Conservation (phyloP, 2,797 vertebrate species). For the Rhincodon typus region DNA sequence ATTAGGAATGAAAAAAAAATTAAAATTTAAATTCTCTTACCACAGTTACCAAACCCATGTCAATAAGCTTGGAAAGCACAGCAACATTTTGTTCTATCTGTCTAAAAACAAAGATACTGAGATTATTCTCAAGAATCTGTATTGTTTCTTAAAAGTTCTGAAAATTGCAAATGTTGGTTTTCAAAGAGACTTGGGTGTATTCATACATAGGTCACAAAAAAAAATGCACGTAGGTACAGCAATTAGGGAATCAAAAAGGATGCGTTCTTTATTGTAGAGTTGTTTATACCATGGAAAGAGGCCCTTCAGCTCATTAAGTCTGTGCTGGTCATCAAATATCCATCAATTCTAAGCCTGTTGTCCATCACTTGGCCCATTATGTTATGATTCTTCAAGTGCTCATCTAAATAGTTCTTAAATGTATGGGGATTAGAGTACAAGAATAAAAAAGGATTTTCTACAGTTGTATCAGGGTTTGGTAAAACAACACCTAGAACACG, state of each 20-base stretch:
- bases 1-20: background rate
- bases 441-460: too few relatives aligned
- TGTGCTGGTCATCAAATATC: too few relatives aligned
- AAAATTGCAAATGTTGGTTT: background rate
- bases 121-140: background rate
- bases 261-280: too few relatives aligned
- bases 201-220: background rate
- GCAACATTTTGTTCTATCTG: constrained; percentile 27
- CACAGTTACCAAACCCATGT: constrained; percentile 16
- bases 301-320: too few relatives aligned
- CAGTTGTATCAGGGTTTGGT: too few relatives aligned
- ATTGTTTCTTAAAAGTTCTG: background rate
- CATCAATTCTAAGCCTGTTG: too few relatives aligned
- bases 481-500: too few relatives aligned
- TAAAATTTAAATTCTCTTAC: constrained; percentile 11
- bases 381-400: too few relatives aligned
- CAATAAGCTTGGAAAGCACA: constrained; percentile 12
- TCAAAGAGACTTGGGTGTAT: background rate
- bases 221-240: background rate
- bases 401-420: too few relatives aligned
- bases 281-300: too few relatives aligned
- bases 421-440: too few relatives aligned
- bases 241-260: background rate
- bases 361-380: too few relatives aligned
- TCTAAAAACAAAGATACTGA: constrained; percentile 16